A percentile compares a stretch with the other conserved stretches of the same genome.
phyloP scores from a whole-genome alignment of 2,797 vertebrate genomes.

The Rhyacichthys aspro region DNA sequence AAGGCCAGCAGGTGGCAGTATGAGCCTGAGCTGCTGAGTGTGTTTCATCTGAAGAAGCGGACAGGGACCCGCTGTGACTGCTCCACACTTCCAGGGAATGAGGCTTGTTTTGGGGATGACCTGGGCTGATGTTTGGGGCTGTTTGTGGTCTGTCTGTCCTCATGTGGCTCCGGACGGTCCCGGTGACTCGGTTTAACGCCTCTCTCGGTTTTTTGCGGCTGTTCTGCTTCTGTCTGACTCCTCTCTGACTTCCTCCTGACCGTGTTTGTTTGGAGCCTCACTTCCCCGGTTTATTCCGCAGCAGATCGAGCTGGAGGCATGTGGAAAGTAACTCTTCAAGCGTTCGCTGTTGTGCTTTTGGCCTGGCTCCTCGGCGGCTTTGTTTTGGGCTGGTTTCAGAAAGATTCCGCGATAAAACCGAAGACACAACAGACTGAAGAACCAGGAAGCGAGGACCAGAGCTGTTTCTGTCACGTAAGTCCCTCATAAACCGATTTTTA shows the following conservation, averaged over 20 bases:
- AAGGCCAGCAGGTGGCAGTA: not conserved
- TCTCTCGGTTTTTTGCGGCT: not conserved
- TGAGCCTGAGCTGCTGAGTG: not conserved
- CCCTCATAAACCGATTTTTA: not conserved
- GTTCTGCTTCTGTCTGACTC: not conserved
- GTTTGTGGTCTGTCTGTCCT: not conserved
- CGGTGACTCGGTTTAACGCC: not conserved
- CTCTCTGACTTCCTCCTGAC: not conserved
- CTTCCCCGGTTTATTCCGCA: not conserved
- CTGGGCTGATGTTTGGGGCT: not conserved
- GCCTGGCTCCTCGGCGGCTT: constrained; percentile 65
- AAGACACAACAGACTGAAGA: constrained; percentile 46
- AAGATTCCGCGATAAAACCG: constrained; percentile 41
- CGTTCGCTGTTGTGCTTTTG: constrained; percentile 46
- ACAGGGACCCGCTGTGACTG: not conserved
- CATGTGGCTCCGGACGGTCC: not conserved
- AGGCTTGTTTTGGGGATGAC: not conserved
- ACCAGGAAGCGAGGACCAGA: constrained; percentile 67
- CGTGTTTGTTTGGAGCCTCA: not conserved
- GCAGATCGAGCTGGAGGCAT: constrained; percentile 45
- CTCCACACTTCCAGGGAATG: constrained; percentile 10
- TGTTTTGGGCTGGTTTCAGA: constrained; percentile 71
- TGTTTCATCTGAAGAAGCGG: not conserved
- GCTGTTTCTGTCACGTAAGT: constrained; percentile 83
- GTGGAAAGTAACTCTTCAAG: constrained; percentile 59